These are phyloP conservation scores for Neolamprologus tretocephalus DNA, from an alignment of 2,113 vertebrate genomes.

Conservation along the genomic window DNA sequence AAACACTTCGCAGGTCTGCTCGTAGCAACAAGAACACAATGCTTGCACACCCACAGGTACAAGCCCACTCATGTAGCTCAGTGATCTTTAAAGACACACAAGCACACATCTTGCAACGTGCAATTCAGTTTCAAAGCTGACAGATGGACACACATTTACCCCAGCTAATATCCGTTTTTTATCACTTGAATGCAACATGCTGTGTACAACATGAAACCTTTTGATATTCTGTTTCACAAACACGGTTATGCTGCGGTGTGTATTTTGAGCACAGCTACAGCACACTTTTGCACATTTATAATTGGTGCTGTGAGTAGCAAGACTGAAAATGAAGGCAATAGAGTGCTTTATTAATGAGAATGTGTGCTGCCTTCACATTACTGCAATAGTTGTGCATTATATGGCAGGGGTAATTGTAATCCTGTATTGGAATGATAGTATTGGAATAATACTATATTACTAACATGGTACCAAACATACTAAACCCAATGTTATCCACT, in stretches of 20 bases:
- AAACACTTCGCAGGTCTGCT: constrained; percentile 2
- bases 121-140: neutral
- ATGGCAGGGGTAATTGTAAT: neutral
- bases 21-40: constrained; percentile 22
- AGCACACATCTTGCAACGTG: neutral
- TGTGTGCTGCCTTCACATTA: neutral
- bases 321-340: neutral
- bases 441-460: neutral
- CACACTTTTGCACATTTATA: neutral
- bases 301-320: neutral
- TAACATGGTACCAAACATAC: neutral
- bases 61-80: constrained; percentile 51
- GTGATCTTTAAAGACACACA: constrained; percentile 1
- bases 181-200: neutral
- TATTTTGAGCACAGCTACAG: neutral
- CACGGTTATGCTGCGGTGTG: neutral
- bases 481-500: neutral
- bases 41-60: constrained; percentile 33
- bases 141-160: neutral
- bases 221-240: neutral
- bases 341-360: neutral
- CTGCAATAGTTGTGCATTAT: neutral
- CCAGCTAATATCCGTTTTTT: neutral
- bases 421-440: neutral
- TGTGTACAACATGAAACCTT: neutral